Evolutionary conservation across 1,140 invertebrate species (phyloP).

Genomic region (Chionoecetes opilio): DNA sequence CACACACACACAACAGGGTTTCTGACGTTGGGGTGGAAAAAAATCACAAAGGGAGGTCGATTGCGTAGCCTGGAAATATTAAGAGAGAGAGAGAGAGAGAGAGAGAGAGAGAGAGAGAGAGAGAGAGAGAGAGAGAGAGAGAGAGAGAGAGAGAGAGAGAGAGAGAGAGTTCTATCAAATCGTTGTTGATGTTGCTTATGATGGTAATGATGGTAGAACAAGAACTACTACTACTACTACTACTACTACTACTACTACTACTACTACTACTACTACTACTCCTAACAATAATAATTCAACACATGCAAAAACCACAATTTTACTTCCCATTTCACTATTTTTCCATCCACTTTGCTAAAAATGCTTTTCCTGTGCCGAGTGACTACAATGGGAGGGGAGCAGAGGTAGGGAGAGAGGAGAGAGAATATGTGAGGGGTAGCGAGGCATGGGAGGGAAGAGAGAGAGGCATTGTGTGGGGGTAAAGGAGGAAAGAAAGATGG

Average conservation of each 20-base stretch:
- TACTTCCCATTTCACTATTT: not conserved
- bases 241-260: slow-evolving; percentile 30
- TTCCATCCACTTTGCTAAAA: not conserved
- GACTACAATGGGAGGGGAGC: not conserved
- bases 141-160: slow-evolving; percentile 36
- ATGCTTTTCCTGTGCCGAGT: not conserved
- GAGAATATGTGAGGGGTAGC: not conserved
- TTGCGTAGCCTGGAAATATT: too few relatives aligned
- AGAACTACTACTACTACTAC: not conserved
- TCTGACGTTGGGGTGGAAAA: too few relatives aligned
- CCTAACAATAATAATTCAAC: not conserved
- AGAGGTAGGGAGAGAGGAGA: not conserved
- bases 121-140: slow-evolving; percentile 14
- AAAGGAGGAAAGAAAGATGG: not conserved
- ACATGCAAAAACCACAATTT: not conserved
- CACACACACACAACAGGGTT: not conserved
- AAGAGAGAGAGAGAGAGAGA: too few relatives aligned
- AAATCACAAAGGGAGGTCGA: too few relatives aligned
- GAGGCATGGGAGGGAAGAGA: not conserved
- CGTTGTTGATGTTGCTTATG: not conserved
- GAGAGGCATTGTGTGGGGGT: not conserved
- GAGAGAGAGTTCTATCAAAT: not conserved
- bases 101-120: too few relatives aligned
- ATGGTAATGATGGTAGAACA: too few relatives aligned
- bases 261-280: slow-evolving; percentile 29